Base-by-base conservation (phyloP, 2,888 invertebrate genomes). In the Ptilodon capucinus region DNA sequence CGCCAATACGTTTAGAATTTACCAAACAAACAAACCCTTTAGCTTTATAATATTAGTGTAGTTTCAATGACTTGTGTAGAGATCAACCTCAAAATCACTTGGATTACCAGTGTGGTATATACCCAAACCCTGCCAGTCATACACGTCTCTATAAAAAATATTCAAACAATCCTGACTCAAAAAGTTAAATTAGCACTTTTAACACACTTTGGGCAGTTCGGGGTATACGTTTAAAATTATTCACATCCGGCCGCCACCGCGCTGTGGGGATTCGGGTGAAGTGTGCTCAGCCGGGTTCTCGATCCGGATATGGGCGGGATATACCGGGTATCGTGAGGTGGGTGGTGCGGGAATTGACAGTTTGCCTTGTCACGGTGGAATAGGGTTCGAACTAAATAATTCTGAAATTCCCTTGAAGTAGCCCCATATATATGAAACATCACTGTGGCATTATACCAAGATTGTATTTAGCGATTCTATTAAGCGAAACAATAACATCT, bases 231-330 rank as follows among this genome's bases (percentile, higher is more conserved):
- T 45, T 38, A 56, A 58, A 58, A 32, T 30, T 18, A 42, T 42
- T 13, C 42, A n/a, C 11, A 28, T 28, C 28, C n/a, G 28, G 3
- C 4, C 28, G 6, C n/a, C n/a, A n/a, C n/a, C n/a, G n/a, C n/a
- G n/a, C 7, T 8, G 23, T n/a, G 28, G n/a, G 28, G 21, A 11
- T 34, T 30, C 44, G 38, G 6, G 9, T 48, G 6, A 34, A 58
- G 59, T 42, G 51, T 55, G 45, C 58, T 58, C 48, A 47, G 21
- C 60, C 49, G 47, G 59, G 19, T 52, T 52, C n/a, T 45, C 4
- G 36, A n/a, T 32, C 52, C 48, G 52, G 44, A 39, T 46, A 40
- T 9, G 14, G 14, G 56, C 46, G 48, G 30, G 17, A 42, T 46
- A 38, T n/a, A 46, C 39, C n/a, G 17, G 2, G 14, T 7, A 9